Evolutionary conservation across 2,113 vertebrate genomes (phyloP), one percentile per base, ranked within the genome.

Genomic region (Calidris pugnax): DNA sequence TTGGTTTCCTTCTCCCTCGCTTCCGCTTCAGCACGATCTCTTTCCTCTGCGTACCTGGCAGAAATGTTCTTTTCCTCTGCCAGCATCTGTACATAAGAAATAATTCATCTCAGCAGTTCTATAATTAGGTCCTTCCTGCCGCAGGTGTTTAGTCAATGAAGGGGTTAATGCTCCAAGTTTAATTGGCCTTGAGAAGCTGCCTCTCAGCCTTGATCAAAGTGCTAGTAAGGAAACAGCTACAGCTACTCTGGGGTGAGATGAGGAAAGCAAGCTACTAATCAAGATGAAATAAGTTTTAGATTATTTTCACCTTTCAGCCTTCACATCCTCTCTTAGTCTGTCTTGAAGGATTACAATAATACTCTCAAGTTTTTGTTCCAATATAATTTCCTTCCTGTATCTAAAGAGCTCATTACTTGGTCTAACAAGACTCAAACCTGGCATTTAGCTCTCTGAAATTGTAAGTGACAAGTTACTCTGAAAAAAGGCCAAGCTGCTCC

Each of bases 1-100:
- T 99, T 99, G 87, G 99, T 99, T 47, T 99, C 99, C 96, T 99
- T 99, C 97, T 99, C 99, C 88, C 99, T 97, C 33, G 99, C 99
- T 85, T 99, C 99, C 0, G 99, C 99, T 95, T 99, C 99, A 0
- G 99, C 99, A 1, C 99, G 98, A 97, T 99, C 99, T 2, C 99
- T 98, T 96, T 99, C 99, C 89, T 99, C 99, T 1, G 99, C 99
- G 0, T 99, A 99, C 7, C 99, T 98, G 28, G 99, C 98, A 4
- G 99, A 99, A 86, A 99, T 95, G 74, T 98, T 99, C 97, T 99
- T 99, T 82, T 99, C 99, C 93, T 99, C 99, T 3, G 99, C 99
- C 75, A 99, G 95, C 97, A 99, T 98, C 99, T 99, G 64, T 22
- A 64, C 7, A 21, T 1, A 55, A 66, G 9, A 45, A 85, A 85